A percentile compares a stretch with the other conserved stretches of the same genome.
These are phyloP conservation scores for Apteryx mantelli DNA, from an alignment of 2,113 vertebrate genomes.

Conservation along the genomic window DNA sequence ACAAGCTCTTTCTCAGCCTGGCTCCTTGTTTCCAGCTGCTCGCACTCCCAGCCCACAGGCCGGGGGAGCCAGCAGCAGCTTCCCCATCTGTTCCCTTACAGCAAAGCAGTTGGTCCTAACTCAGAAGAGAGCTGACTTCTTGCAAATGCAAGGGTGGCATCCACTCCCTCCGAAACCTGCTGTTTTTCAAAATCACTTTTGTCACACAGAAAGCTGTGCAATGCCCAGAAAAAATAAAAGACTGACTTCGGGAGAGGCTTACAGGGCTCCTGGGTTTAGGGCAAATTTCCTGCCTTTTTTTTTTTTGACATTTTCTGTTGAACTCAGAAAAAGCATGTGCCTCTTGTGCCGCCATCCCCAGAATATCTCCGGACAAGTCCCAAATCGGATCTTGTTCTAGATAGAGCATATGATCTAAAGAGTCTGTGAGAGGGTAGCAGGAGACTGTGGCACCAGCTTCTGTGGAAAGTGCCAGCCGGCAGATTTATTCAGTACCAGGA, in stretches of 20 bases:
- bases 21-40: background rate
- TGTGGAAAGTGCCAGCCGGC: background rate
- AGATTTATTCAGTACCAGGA: background rate
- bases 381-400: background rate
- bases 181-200: background rate
- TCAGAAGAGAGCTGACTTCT: background rate
- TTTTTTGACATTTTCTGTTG: background rate
- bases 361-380: background rate
- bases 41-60: background rate
- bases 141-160: background rate
- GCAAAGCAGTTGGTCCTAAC: accelerated
- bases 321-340: background rate
- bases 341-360: background rate
- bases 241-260: background rate
- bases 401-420: background rate
- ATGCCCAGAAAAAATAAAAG: background rate
- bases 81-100: background rate
- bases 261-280: background rate
- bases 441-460: background rate
- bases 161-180: background rate
- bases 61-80: background rate
- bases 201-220: background rate
- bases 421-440: background rate
- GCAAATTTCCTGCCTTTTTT: background rate
- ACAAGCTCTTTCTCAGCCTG: background rate